Conservation (phyloP, 2,888 invertebrate genomes). For the Oligia latruncula region DNA sequence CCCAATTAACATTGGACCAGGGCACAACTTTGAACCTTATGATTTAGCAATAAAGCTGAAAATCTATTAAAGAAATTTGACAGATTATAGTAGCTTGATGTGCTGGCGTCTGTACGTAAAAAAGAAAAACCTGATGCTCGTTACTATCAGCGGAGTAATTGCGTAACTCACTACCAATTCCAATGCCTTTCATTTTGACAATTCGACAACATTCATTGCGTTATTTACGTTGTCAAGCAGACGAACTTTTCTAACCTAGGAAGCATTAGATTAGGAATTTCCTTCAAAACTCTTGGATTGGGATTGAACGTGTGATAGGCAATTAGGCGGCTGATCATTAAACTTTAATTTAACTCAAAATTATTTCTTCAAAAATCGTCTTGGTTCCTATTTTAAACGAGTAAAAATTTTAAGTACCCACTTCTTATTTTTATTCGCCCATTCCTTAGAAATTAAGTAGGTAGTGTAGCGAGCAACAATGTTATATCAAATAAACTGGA, state of each 20-base stretch:
- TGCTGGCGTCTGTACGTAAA: not conserved
- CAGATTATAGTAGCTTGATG: too few relatives aligned
- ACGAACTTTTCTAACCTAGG: not conserved
- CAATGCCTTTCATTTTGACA: not conserved
- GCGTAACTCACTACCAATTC: not conserved
- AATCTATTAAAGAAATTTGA: too few relatives aligned
- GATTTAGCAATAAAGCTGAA: too few relatives aligned
- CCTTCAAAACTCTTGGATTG: not conserved
- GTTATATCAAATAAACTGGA: slow-evolving; percentile 12
- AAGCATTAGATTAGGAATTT: not conserved
- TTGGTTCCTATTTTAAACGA: not conserved
- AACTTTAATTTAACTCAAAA: not conserved
- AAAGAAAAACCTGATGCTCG: not conserved
- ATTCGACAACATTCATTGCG: not conserved
- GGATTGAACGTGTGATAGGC: not conserved
- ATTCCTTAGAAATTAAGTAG: slow-evolving; percentile 2
- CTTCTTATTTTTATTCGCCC: slow-evolving; percentile 1
- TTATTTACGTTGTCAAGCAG: not conserved
- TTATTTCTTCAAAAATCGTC: not conserved
- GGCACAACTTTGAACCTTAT: too few relatives aligned
- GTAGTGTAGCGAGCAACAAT: not conserved
- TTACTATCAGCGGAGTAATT: not conserved
- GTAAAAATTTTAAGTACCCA: not conserved
- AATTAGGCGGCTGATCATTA: not conserved
- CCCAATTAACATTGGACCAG: too few relatives aligned